Evolutionary conservation across 2,113 vertebrate genomes (phyloP).

Genomic region (Silurus asotus): DNA sequence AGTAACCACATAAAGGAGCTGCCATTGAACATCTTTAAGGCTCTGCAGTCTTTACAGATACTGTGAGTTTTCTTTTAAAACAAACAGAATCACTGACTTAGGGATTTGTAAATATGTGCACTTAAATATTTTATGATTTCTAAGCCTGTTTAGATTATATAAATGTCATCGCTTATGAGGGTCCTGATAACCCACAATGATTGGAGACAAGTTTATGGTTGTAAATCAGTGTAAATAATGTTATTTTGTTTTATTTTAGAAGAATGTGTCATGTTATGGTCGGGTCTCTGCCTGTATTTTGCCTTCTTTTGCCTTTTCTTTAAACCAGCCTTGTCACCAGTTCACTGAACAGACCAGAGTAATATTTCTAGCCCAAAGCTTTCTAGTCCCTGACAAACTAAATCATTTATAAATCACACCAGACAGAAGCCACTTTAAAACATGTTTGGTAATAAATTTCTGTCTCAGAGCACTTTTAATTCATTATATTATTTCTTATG

Average conservation of each 20-base stretch:
- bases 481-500: too few species aligned
- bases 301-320: not conserved
- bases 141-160: not conserved
- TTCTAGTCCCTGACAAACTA: not conserved
- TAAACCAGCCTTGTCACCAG: not conserved
- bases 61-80: slow-evolving; percentile 67
- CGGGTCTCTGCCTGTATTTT: too few species aligned
- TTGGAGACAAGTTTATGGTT: not conserved
- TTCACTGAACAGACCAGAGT: not conserved
- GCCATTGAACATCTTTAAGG: slow-evolving; percentile 69
- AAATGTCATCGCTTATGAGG: too few species aligned
- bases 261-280: not conserved
- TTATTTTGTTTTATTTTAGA: not conserved
- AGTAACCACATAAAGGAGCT: slow-evolving; percentile 73
- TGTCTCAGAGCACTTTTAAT: not conserved
- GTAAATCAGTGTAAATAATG: not conserved
- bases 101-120: not conserved
- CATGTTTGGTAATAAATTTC: not conserved
- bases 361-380: not conserved
- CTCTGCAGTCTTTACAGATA: slow-evolving; percentile 74
- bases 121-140: too few species aligned
- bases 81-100: not conserved
- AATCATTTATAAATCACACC: not conserved
- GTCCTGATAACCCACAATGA: not conserved
- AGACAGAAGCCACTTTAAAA: not conserved